phyloP scores from a whole-genome alignment of 1,140 invertebrate species.

The Eupeodes corollae region DNA sequence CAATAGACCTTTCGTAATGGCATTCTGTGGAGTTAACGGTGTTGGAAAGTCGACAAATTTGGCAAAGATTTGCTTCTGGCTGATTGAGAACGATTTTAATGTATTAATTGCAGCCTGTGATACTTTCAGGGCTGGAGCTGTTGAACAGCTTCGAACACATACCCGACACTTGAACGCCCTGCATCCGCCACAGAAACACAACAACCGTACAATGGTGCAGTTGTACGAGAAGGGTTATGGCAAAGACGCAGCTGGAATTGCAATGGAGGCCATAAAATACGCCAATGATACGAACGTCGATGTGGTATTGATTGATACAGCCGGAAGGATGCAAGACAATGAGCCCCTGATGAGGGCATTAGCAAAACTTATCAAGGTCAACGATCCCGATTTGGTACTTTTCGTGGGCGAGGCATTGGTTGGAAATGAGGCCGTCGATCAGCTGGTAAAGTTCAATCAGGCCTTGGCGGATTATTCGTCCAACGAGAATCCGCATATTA shows the following conservation, averaged over 20 bases:
- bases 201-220: constrained; percentile 70
- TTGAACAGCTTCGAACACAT: constrained; percentile 96
- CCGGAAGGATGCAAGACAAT: constrained; percentile 99
- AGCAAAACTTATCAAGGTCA: constrained; percentile 79
- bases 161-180: constrained; percentile 86
- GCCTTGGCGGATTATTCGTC: constrained; percentile 82
- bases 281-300: constrained; percentile 73
- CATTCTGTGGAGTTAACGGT: constrained; percentile 99
- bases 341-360: constrained; percentile 95
- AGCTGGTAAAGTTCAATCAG: constrained; percentile 97
- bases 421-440: constrained; percentile 99
- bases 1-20: constrained; percentile 83
- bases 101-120: constrained; percentile 98
- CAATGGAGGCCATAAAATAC: constrained; percentile 89
- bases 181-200: constrained; percentile 68
- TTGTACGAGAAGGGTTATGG: constrained; percentile 97
- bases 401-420: constrained; percentile 99
- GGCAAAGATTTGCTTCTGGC: constrained; percentile 99
- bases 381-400: constrained; percentile 92
- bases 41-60: constrained; percentile 99
- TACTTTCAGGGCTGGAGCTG: constrained; percentile 97
- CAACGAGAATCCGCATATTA: constrained; percentile 74
- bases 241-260: constrained; percentile 96
- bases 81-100: constrained; percentile 93
- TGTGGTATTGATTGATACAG: constrained; percentile 93